Percentiles rank a stretch among this genome's conserved stretches.
These are phyloP conservation scores for Agriopis leucophaearia DNA, from an alignment of 2,888 invertebrate genomes.

Conservation along the genomic window DNA sequence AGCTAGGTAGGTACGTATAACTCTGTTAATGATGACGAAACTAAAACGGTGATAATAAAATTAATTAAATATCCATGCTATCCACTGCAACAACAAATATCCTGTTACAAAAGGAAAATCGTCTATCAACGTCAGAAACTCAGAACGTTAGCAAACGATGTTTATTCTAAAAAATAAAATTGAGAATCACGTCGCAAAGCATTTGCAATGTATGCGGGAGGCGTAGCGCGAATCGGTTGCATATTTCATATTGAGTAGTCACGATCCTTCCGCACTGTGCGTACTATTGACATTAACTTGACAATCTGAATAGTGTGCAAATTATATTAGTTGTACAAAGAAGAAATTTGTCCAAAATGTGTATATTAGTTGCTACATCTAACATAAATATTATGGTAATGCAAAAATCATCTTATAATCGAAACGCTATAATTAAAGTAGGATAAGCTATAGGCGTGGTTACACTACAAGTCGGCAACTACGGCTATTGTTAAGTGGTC, in stretches of 20 bases:
- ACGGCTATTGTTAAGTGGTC: no score
- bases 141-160: neutral
- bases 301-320: conserved; percentile 38
- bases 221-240: conserved; percentile 55
- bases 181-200: conserved; percentile 50
- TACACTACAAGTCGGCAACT: no score
- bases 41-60: neutral
- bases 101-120: conserved; percentile 9
- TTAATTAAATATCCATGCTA: neutral
- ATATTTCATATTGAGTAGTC: conserved; percentile 59
- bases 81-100: neutral
- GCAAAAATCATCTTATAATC: no score
- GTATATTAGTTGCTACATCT: neutral
- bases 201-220: conserved; percentile 52
- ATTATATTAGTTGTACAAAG: conserved; percentile 19
- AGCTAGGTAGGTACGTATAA: neutral
- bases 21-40: no score
- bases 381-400: no score
- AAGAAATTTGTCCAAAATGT: neutral
- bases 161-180: conserved; percentile 29
- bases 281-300: conserved; percentile 55
- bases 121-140: conserved; percentile 4
- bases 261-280: conserved; percentile 59
- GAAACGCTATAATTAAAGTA: no score
- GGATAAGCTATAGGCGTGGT: no score